Conservation (phyloP, 2,888 invertebrate genomes). For the Odontomyia ornata region DNA sequence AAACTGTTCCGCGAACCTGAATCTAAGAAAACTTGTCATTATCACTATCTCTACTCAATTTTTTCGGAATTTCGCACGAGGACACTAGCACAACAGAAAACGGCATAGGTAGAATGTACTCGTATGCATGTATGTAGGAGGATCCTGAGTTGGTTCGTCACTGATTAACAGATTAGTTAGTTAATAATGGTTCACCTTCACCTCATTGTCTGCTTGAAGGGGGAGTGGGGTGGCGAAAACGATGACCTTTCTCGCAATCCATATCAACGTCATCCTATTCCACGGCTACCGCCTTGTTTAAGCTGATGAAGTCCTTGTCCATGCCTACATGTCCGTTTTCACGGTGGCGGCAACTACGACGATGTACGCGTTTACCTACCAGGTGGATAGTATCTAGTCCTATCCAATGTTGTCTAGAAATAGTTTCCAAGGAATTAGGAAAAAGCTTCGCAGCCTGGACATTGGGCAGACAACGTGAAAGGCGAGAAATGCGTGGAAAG, state of each 20-base stretch:
- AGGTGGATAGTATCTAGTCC: background rate
- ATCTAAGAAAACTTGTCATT: background rate
- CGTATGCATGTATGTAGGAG: background rate
- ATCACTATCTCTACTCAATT: background rate
- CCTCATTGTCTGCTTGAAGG: background rate
- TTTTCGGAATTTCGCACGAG: background rate
- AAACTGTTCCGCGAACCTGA: background rate
- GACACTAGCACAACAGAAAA: background rate
- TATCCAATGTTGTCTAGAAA: background rate
- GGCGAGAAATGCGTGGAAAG: background rate
- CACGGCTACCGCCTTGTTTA: constrained; percentile 15
- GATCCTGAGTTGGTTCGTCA: constrained; percentile 8
- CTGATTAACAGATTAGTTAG: constrained; percentile 36
- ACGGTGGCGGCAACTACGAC: background rate
- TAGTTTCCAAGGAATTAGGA: constrained; percentile 31
- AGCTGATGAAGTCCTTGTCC: constrained; percentile 7
- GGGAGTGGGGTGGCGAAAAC: constrained; percentile 10
- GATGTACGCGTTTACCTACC: too few species aligned
- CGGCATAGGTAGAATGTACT: background rate
- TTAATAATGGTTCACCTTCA: constrained; percentile 25
- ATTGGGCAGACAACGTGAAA: constrained; percentile 26
- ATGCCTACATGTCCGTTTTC: background rate
- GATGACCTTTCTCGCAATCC: constrained; percentile 19
- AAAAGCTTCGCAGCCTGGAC: constrained; percentile 18
- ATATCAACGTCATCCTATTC: background rate